Conservation (phyloP, 2,113 vertebrate species). For the Nannospalax galili region DNA sequence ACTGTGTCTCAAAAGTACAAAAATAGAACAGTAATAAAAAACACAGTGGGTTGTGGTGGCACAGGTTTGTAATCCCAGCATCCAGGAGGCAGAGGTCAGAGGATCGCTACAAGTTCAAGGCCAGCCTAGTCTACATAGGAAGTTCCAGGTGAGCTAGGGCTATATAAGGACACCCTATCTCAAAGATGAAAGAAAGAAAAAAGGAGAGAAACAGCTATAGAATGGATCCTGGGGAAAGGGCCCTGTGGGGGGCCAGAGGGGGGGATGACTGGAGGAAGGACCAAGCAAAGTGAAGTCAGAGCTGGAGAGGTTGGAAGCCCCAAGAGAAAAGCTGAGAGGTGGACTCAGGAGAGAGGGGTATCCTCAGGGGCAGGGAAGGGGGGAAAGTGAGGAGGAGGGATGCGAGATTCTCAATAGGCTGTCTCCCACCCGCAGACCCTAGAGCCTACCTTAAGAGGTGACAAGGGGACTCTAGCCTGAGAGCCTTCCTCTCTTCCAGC, state of each 20-base stretch:
- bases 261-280: background rate
- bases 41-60: background rate
- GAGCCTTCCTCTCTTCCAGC: background rate
- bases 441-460: background rate
- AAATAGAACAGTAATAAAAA: background rate
- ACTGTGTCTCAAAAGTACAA: background rate
- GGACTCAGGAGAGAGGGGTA: background rate
- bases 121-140: background rate
- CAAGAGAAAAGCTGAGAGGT: too few relatives aligned
- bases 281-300: background rate
- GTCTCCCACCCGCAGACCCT: background rate
- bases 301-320: too few relatives aligned
- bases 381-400: accelerated
- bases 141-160: background rate
- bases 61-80: background rate
- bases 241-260: too few relatives aligned
- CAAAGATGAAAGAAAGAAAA: background rate
- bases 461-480: background rate
- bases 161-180: background rate
- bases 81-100: background rate
- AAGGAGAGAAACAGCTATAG: background rate
- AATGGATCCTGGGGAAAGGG: background rate
- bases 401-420: too few relatives aligned
- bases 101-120: background rate
- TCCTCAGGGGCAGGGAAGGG: background rate